Percentiles rank a stretch among this genome's conserved stretches.
Evolutionary conservation across 2,888 invertebrate species (phyloP).

Genomic region (Oxycera nigricornis): DNA sequence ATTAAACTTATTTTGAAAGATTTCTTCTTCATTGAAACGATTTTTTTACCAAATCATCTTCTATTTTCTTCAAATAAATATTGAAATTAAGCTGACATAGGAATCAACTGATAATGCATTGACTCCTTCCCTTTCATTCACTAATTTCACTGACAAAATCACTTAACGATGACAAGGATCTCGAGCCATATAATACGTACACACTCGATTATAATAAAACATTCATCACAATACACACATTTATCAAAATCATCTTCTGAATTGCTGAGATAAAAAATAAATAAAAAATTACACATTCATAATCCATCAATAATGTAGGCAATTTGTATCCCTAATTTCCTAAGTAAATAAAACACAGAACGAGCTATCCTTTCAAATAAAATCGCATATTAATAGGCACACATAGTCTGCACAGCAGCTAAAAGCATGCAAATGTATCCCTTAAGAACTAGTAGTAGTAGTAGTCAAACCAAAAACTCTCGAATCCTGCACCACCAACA

Average conservation of each 20-base stretch:
- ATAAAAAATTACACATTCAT: background rate
- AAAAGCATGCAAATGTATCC: slow-evolving; percentile 27
- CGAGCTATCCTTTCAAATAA: background rate
- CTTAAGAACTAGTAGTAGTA: too few species aligned
- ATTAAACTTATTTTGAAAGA: too few species aligned
- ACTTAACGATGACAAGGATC: too few species aligned
- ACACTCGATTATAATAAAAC: background rate
- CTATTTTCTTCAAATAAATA: too few species aligned
- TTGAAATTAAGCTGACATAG: too few species aligned
- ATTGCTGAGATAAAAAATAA: background rate
- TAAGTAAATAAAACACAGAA: slow-evolving; percentile 23
- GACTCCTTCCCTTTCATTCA: too few species aligned
- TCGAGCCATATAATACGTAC: too few species aligned
- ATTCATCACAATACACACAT: too few species aligned
- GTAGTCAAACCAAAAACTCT: background rate
- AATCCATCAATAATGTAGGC: slow-evolving; percentile 9
- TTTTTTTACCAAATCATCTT: too few species aligned
- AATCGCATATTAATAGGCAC: background rate
- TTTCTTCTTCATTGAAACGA: too few species aligned
- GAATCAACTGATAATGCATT: too few species aligned
- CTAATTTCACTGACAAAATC: too few species aligned
- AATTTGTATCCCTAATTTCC: slow-evolving; percentile 32
- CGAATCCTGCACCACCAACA: background rate
- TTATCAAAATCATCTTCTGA: background rate
- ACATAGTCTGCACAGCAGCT: background rate